Conservation (phyloP, 2,797 vertebrate species). For the Phalanger gymnotis region DNA sequence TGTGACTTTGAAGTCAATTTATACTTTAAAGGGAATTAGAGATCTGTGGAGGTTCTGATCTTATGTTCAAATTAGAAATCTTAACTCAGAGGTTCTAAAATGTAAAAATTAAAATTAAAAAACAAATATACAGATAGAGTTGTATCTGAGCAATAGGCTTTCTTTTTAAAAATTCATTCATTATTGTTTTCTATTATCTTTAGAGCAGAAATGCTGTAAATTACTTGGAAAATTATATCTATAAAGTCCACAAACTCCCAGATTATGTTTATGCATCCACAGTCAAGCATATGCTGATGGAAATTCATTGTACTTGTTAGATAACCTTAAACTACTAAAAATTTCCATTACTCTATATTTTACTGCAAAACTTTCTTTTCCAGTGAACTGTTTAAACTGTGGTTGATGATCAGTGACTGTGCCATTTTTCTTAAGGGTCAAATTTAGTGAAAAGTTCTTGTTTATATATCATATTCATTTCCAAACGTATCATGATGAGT, state of each 20-base stretch:
- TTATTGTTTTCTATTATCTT: slow-evolving; percentile 12
- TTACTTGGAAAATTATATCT: slow-evolving; percentile 36
- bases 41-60: slow-evolving; percentile 36
- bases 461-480: slow-evolving; percentile 59
- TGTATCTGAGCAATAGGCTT: slow-evolving; percentile 12
- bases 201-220: neutral
- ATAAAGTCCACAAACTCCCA: slow-evolving; percentile 47
- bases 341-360: slow-evolving; percentile 62
- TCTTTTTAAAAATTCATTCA: slow-evolving; percentile 45
- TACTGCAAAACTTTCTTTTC: slow-evolving; percentile 64
- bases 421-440: slow-evolving; percentile 63
- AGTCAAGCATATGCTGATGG: slow-evolving; percentile 48
- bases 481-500: slow-evolving; percentile 36
- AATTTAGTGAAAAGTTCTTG: slow-evolving; percentile 66
- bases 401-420: slow-evolving; percentile 64
- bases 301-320: slow-evolving; percentile 44
- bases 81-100: slow-evolving; percentile 63
- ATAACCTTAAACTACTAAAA: slow-evolving; percentile 55
- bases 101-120: slow-evolving; percentile 31
- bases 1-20: slow-evolving; percentile 64
- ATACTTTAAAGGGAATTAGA: slow-evolving; percentile 65
- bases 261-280: slow-evolving; percentile 42
- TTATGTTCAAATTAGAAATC: slow-evolving; percentile 49
- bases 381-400: slow-evolving; percentile 70
- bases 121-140: neutral